A percentile compares a stretch with the other conserved stretches of the same genome.
Evolutionary conservation across 2,888 invertebrate genomes (phyloP).

Genomic region (Pristionchus japonicus): DNA sequence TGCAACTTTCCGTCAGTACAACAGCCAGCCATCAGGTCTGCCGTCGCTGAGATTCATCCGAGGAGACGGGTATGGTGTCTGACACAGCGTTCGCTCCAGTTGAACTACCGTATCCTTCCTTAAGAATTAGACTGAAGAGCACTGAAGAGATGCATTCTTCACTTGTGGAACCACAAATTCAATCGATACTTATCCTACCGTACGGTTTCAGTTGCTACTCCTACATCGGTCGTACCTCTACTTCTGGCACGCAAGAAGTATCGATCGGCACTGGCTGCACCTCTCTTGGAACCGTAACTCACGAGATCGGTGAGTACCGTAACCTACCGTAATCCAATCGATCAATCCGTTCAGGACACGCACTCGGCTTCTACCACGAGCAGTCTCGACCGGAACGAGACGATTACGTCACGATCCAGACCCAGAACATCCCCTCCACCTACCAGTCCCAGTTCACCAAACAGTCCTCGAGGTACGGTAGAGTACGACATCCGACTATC

Average conservation of each 20-base stretch:
- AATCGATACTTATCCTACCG: not conserved
- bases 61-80: conserved; percentile 44
- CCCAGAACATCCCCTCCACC: conserved; percentile 60
- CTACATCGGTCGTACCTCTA: conserved; percentile 62
- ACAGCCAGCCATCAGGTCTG: conserved; percentile 41
- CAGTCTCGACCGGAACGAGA: conserved; percentile 72
- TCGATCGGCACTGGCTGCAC: conserved; percentile 72
- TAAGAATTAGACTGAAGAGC: too few relatives aligned
- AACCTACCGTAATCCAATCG: not conserved
- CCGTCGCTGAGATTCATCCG: conserved; percentile 41
- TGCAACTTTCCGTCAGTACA: conserved; percentile 59
- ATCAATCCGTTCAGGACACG: conserved; percentile 62
- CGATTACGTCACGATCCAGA: conserved; percentile 62
- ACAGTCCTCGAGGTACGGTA: conserved; percentile 48
- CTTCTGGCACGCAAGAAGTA: conserved; percentile 59
- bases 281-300: conserved; percentile 68
- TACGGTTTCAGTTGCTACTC: conserved; percentile 66
- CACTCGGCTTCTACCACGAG: conserved; percentile 73
- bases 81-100: not conserved
- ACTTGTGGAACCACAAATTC: too few relatives aligned
- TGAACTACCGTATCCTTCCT: not conserved
- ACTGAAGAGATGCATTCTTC: too few relatives aligned
- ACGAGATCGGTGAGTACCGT: conserved; percentile 72
- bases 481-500: not conserved
- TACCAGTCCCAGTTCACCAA: conserved; percentile 67